Evolutionary conservation across 2,888 invertebrate species (phyloP), one percentile per base, ranked within the genome.

Genomic region (Lysandra bellargus): DNA sequence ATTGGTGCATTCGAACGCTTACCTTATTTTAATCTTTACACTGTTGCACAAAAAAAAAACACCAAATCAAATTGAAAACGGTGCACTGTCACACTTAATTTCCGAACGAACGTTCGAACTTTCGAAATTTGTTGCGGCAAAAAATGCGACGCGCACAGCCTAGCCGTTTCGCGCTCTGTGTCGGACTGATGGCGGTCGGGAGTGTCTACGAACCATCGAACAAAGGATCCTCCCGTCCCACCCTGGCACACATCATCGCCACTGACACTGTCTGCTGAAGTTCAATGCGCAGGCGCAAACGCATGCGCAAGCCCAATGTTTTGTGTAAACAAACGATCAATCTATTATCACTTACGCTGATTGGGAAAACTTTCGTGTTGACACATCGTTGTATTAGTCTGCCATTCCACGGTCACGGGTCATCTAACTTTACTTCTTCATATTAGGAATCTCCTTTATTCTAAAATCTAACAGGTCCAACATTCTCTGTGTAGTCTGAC

Each of bases 81-180:
- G 83, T 83, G 84, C 90, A 89, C 90, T 84, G 85, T 84, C 86
- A 84, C 88, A 89, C 88, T 87, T 83, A 81, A 80, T 81, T 81
- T 83, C 81, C 84, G 81, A 82, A 82, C 80, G 85, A 87, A 87
- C 83, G 82, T 83, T 83, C 80, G 83, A 85, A 87, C 83, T 82
- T 83, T 83, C 80, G 83, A 85, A 84, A 84, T 85, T 84, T 82
- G 81, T 84, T 82, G 82, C 82, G 83, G 85, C 83, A 83, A 83
- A 82, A 84, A 82, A 77, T 81, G 80, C 87, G 87, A 87, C 87
- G 84, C 89, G 87, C 89, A 85, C 89, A 85, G 84, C 86, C 86
- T 33, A 84, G 85, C 89, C 86, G 88, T 86, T 85, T 86, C 87
- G 86, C 91, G 91, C 89, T 87, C 90, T 86, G 86, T 88, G 88